Conservation (phyloP, 2,888 invertebrate species). For the Heliconius hortense region DNA sequence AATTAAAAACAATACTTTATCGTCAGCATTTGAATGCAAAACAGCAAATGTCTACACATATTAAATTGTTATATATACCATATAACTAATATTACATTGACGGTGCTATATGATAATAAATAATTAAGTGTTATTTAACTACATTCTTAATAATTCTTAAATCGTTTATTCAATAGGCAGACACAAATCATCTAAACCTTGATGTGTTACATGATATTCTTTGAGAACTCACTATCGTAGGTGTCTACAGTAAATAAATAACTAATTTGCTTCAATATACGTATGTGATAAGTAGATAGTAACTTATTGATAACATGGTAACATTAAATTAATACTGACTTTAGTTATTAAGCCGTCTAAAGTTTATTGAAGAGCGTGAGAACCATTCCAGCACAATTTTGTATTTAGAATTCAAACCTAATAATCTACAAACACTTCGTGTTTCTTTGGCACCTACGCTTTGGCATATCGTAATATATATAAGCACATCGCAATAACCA, state of each 20-base stretch:
- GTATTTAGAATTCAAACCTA: conserved; percentile 21
- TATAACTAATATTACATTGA: neutral
- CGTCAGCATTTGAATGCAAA: neutral
- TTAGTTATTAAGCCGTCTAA: conserved; percentile 8
- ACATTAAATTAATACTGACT: conserved; percentile 36
- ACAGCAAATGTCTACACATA: too few species aligned
- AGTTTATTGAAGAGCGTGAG: conserved; percentile 24
- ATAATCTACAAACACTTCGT: conserved; percentile 39
- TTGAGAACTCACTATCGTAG: conserved; percentile 11
- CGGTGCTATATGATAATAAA: neutral
- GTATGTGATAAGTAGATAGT: neutral
- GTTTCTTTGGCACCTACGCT: conserved; percentile 56
- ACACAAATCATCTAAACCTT: neutral
- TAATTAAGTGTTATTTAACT: neutral
- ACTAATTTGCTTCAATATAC: neutral
- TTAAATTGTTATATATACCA: too few species aligned
- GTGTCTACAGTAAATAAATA: neutral
- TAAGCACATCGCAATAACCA: conserved; percentile 12
- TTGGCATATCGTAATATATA: conserved; percentile 46
- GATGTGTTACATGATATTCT: neutral
- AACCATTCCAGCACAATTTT: conserved; percentile 21
- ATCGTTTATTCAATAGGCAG: neutral
- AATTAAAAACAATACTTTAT: too few species aligned
- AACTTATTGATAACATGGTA: neutral
- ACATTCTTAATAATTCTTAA: neutral